Conservation (phyloP, 2,113 vertebrate genomes). For the human (Homo sapiens) region GRCh38 chr9:74714001-74714500, state of each 20-base stretch:
- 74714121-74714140: not conserved
- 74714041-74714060: not conserved
- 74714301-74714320: not conserved
- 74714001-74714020: not conserved
- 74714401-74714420: not conserved
- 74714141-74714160: not conserved
- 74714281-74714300: not conserved
- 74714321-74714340: slow-evolving; percentile 18
- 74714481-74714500: not conserved
- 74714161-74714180: not conserved
- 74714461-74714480: not conserved
- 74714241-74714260: not conserved
- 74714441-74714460: not conserved
- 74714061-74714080: not conserved
- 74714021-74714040: not conserved
- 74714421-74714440: not conserved
- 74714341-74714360: slow-evolving; percentile 8
- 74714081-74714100: not conserved
- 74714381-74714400: not conserved
- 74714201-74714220: not conserved
- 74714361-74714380: not conserved
- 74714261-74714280: not conserved
- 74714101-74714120: not conserved
- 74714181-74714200: slow-evolving; percentile 9
- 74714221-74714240: not conserved